Percentiles rank a stretch among this genome's conserved stretches.
Evolutionary conservation across 2,797 vertebrate species (phyloP).

Genomic region (Onychomys torridus): DNA sequence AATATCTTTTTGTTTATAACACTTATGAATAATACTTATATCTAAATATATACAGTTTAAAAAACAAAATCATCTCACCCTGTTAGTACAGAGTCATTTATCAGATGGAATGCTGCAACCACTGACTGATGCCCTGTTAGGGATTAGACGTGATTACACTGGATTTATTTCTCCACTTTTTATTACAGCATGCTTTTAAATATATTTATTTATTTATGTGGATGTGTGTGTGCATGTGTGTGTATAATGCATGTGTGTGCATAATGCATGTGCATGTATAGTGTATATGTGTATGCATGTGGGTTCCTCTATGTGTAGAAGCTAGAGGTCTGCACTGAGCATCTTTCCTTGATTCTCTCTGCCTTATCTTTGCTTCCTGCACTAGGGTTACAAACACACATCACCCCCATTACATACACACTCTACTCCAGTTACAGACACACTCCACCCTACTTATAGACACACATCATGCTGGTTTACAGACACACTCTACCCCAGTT

Average conservation of each 20-base stretch:
- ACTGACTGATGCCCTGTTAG: rapidly evolving
- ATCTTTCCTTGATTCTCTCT: not conserved
- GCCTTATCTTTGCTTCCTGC: not conserved
- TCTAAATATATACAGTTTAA: not conserved
- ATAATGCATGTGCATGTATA: not conserved
- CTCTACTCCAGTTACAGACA: not conserved
- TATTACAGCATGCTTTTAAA: not conserved
- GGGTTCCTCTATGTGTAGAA: not conserved
- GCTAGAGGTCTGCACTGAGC: not conserved
- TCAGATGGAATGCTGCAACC: not conserved
- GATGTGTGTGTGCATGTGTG: no score
- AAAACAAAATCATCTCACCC: not conserved
- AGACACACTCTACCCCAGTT: not conserved
- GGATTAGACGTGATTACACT: no score
- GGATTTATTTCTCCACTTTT: not conserved
- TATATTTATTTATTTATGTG: not conserved
- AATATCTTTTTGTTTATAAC: no score
- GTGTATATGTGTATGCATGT: not conserved
- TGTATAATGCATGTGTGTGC: not conserved
- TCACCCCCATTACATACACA: not conserved
- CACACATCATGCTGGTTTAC: no score
- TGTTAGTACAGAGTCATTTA: no score
- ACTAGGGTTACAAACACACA: not conserved
- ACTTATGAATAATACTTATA: not conserved
- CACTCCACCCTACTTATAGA: not conserved